phyloP scores from a whole-genome alignment of 2,888 invertebrate genomes.

The Fabriciana adippe region DNA sequence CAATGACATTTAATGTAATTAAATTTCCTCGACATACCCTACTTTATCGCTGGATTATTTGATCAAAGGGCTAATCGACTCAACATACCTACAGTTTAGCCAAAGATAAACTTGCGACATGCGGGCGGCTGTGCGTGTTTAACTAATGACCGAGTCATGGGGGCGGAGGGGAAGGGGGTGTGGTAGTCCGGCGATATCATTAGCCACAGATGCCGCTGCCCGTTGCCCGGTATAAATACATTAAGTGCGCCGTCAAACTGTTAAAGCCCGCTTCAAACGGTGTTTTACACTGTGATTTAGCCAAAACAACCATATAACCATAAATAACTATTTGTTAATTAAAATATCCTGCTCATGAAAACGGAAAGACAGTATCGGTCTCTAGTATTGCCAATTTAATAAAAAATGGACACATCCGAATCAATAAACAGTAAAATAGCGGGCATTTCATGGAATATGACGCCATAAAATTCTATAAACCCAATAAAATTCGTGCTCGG shows the following conservation, averaged over 20 bases:
- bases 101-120: slow-evolving; percentile 82
- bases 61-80: slow-evolving; percentile 82
- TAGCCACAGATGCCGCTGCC: slow-evolving; percentile 80
- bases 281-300: slow-evolving; percentile 50
- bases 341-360: slow-evolving; percentile 15
- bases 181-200: slow-evolving; percentile 75
- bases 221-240: slow-evolving; percentile 78
- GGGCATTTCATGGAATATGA: slow-evolving; percentile 74
- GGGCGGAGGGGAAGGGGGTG: slow-evolving; percentile 51
- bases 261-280: slow-evolving; percentile 67
- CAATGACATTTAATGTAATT: slow-evolving; percentile 77
- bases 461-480: slow-evolving; percentile 81
- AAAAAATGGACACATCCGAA: slow-evolving; percentile 59
- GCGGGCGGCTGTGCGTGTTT: slow-evolving; percentile 81
- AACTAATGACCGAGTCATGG: slow-evolving; percentile 81
- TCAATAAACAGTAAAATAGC: slow-evolving; percentile 80
- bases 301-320: slow-evolving; percentile 13
- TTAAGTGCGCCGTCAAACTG: slow-evolving; percentile 80
- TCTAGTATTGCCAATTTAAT: slow-evolving; percentile 54
- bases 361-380: slow-evolving; percentile 31
- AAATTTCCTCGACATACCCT: slow-evolving; percentile 75
- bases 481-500: slow-evolving; percentile 81
- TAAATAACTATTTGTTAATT: slow-evolving; percentile 23
- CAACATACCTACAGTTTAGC: slow-evolving; percentile 79
- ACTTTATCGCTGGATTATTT: slow-evolving; percentile 80